Conservation (phyloP, 2,113 vertebrate genomes). For the Erythrocebus patas region DNA sequence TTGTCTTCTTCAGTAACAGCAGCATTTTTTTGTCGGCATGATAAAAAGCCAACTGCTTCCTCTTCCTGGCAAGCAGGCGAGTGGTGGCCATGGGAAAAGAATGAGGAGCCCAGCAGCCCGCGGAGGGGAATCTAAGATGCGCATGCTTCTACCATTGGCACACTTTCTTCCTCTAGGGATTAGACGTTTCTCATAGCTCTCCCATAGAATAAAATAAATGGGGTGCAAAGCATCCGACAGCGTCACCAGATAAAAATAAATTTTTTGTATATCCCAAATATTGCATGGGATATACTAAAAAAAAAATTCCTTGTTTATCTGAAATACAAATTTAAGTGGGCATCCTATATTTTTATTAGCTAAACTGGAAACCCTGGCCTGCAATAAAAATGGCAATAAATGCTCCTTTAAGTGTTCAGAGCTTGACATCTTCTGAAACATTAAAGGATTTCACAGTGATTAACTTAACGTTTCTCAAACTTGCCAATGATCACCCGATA, state of each 20-base stretch:
- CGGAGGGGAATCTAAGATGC: fast-evolving
- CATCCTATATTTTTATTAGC: background rate
- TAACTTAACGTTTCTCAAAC: background rate
- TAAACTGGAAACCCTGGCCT: background rate
- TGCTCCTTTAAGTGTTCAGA: background rate
- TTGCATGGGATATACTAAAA: background rate
- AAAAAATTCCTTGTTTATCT: background rate
- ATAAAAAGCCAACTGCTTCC: background rate
- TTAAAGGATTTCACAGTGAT: background rate
- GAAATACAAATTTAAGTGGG: background rate
- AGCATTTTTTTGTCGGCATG: background rate
- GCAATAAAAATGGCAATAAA: background rate
- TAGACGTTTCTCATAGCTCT: background rate
- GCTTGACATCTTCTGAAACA: background rate
- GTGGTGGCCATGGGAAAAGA: background rate
- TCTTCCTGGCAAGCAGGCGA: background rate
- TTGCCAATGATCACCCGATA: background rate
- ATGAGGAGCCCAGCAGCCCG: background rate
- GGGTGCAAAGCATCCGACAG: background rate
- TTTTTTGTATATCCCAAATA: background rate
- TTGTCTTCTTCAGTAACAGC: background rate
- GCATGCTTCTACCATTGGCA: fast-evolving
- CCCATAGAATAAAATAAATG: background rate
- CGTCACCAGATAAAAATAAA: background rate
- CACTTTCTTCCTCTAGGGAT: background rate